Conservation (phyloP, 2,797 vertebrate genomes). For the Danio tinwini region DNA sequence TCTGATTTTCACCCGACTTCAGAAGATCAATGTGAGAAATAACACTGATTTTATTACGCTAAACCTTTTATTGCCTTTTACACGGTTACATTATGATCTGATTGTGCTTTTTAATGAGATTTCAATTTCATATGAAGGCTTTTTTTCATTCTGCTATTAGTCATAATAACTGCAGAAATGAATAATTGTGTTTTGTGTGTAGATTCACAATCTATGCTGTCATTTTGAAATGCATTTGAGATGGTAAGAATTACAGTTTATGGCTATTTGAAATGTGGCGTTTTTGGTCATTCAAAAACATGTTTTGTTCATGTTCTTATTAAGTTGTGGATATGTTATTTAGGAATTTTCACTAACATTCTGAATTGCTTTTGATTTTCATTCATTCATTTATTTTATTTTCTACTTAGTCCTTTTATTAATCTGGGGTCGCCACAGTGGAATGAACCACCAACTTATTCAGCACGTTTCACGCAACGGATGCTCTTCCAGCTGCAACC, state of each 20-base stretch:
- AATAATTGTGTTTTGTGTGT: background rate
- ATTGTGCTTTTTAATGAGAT: background rate
- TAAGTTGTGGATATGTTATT: background rate
- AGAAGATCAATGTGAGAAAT: slow-evolving; percentile 27
- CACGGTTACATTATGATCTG: slow-evolving; percentile 11
- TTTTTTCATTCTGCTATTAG: background rate
- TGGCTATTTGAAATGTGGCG: background rate
- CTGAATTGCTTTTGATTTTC: too few relatives aligned
- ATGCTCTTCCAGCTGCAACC: too few relatives aligned
- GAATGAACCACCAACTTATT: too few relatives aligned
- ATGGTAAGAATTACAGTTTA: background rate
- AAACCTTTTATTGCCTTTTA: slow-evolving; percentile 6
- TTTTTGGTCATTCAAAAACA: slow-evolving; percentile 6
- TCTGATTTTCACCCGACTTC: background rate
- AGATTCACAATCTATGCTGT: slow-evolving; percentile 11
- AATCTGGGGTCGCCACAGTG: too few relatives aligned
- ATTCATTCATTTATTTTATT: too few relatives aligned
- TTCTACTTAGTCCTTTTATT: too few relatives aligned
- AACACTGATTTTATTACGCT: slow-evolving; percentile 25
- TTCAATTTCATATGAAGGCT: background rate
- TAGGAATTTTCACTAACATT: too few relatives aligned
- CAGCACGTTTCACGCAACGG: too few relatives aligned
- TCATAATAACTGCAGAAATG: slow-evolving; percentile 3
- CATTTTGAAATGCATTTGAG: slow-evolving; percentile 15
- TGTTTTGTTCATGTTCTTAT: background rate